Evolutionary conservation across 2,888 invertebrate species (phyloP), one percentile per base, ranked within the genome.

Genomic region (Osedax frankpressi): DNA sequence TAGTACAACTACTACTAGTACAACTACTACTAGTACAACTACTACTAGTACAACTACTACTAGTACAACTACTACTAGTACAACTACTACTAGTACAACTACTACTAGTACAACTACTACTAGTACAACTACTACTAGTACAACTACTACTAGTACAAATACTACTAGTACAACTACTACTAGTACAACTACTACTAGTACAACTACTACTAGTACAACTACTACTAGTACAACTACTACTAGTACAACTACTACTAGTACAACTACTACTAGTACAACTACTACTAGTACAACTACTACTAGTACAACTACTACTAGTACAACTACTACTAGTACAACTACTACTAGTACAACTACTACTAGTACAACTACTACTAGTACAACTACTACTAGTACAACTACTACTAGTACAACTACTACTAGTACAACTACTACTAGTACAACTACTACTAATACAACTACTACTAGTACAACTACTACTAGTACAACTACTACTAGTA

Each of bases 231-330:
- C 28, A 28, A 6, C 69, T 70, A 29, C 73, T 73, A 70, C 73
- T 73, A 29, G 67, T 73, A 70, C 72, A 27, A 1, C 73, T 73
- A 2, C 68, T 73, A 68, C 73, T 73, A 29, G 67, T 70, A 73
- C 73, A 68, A 29, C 68, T 71, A 70, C 73, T 73, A 29, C 73
- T 73, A 71, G 67, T 71, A 70, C 73, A 30, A 30, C 73, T 73
- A 71, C 73, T 70, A 73, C 68, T 70, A 28, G 30, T 70, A 71
- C 73, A 19, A 73, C 73, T 71, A 71, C 73, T 71, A 71, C 73
- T 71, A 70, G 30, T 73, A 44, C 73, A 68, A 70, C 73, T 73
- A 28, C 65, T 62, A 72, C 62, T 65, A 27, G 30, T 73, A 72
- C 68, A 30, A 30, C 1, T 68, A 30, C 67, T 70, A 71, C 30